A percentile compares a stretch with the other conserved stretches of the same genome.
These are phyloP conservation scores for Thereva unica DNA, from an alignment of 2,888 invertebrate genomes.

Conservation along the genomic window DNA sequence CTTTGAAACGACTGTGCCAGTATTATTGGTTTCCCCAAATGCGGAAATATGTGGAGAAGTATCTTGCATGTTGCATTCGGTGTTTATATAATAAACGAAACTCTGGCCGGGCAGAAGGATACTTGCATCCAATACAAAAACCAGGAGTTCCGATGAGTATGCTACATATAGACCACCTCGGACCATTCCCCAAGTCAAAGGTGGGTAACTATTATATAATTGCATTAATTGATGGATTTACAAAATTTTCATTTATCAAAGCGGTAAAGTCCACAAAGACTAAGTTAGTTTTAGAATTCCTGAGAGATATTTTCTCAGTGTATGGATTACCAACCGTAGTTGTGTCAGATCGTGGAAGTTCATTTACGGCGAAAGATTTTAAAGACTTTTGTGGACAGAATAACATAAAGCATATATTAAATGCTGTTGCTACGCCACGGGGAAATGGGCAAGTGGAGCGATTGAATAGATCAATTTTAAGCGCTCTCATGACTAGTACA, in stretches of 20 bases:
- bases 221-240: conserved; percentile 7
- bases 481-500: not conserved
- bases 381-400: conserved; percentile 10
- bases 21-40: conserved; percentile 19
- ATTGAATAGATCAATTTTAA: conserved; percentile 11
- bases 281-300: conserved; percentile 4
- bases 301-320: not conserved
- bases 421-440: conserved; percentile 14
- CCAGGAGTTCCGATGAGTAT: not conserved
- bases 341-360: conserved; percentile 10
- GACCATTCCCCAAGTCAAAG: conserved; percentile 1
- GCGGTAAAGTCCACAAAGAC: conserved; percentile 7
- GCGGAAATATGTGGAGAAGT: conserved; percentile 19
- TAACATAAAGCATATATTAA: conserved; percentile 6
- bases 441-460: conserved; percentile 18
- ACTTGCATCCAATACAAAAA: conserved; percentile 5
- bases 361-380: conserved; percentile 4
- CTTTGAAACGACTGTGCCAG: not conserved
- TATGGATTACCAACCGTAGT: not conserved
- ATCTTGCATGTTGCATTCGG: conserved; percentile 2
- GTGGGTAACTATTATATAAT: not conserved
- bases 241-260: conserved; percentile 4
- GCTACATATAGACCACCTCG: conserved; percentile 11
- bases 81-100: conserved; percentile 15
- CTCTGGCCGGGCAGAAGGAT: conserved; percentile 1